Evolutionary conservation across 2,888 invertebrate genomes (phyloP), one percentile per base, ranked within the genome.

Genomic region (Empis livida): DNA sequence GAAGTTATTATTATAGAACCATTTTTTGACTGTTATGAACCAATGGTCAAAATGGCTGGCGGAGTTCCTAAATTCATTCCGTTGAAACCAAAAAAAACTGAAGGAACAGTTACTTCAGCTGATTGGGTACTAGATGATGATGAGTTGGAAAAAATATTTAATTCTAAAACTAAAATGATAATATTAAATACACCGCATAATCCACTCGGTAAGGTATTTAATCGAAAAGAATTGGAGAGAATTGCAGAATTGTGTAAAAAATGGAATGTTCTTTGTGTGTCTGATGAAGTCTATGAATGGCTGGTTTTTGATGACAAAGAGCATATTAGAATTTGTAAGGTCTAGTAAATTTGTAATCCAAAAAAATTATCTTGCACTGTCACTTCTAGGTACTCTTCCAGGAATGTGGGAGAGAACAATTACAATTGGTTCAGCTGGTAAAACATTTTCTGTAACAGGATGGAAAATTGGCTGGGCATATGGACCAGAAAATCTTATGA

Each of bases 221-320:
- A 59, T 49, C 55, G 56, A 2, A 67, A 77, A 2, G 91, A 92
- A 65, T 63, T 91, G 53, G 72, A 79, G 56, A 62, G 78, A 53
- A 87, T 99, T 55, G 94, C 94, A 0, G 75, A 84, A 54, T 71
- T 99, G 48, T 96, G 95, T 65, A 86, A 85, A 63, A 90, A 95
- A 61, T 84, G 91, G 77, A 84, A 99, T 64, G 85, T 88, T 5
- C 71, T 99, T 10, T 94, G 93, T 48, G 70, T 99, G 16, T 84
- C 94, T 1, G 99, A 99, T 68, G 99, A 99, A 68, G 99, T 99
- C 0, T 99, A 99, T 58, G 97, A 99, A 67, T 97, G 95, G 93
- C 77, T 99, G 65, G 86, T 90, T 11, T 95, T 84, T 60, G 79
- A 85, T 60, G 84, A 85, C 0, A 74, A 79, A 27, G 73, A 87